A percentile compares a stretch with the other conserved stretches of the same genome.
phyloP scores from a whole-genome alignment of 2,113 vertebrate species.

The Myxocyprinus asiaticus region DNA sequence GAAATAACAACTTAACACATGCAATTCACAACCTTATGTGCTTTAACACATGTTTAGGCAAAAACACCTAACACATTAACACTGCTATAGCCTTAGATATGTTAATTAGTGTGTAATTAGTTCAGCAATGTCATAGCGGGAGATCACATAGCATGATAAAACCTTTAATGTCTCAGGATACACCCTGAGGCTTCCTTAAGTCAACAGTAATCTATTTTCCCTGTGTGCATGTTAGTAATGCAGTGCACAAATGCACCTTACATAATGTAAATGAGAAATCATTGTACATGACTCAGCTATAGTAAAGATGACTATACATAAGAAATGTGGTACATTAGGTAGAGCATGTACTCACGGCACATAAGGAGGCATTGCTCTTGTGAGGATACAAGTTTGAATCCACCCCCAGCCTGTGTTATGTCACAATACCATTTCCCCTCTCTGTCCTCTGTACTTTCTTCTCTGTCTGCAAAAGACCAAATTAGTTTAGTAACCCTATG shows the following conservation, averaged over 20 bases:
- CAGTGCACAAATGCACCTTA: background rate
- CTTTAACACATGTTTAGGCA: background rate
- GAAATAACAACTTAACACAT: background rate
- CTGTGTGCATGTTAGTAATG: conserved; percentile 1
- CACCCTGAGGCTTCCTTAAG: background rate
- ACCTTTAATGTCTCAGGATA: background rate
- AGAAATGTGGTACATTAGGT: background rate
- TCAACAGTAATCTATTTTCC: background rate
- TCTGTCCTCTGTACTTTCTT: too few relatives aligned
- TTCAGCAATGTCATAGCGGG: background rate
- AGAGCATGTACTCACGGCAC: background rate
- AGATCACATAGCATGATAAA: background rate
- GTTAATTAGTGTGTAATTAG: conserved; percentile 4
- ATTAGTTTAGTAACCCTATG: too few relatives aligned
- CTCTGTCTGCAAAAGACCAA: too few relatives aligned
- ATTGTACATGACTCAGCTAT: too few relatives aligned
- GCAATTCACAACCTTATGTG: conserved; percentile 21
- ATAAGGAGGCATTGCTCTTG: too few relatives aligned
- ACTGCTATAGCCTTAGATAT: background rate
- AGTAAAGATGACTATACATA: too few relatives aligned
- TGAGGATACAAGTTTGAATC: too few relatives aligned
- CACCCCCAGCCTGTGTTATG: too few relatives aligned
- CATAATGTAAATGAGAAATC: background rate
- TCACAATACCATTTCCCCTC: too few relatives aligned
- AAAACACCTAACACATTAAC: background rate